Conservation (phyloP, 2,797 vertebrate species). For the Rallus crepitans region DNA sequence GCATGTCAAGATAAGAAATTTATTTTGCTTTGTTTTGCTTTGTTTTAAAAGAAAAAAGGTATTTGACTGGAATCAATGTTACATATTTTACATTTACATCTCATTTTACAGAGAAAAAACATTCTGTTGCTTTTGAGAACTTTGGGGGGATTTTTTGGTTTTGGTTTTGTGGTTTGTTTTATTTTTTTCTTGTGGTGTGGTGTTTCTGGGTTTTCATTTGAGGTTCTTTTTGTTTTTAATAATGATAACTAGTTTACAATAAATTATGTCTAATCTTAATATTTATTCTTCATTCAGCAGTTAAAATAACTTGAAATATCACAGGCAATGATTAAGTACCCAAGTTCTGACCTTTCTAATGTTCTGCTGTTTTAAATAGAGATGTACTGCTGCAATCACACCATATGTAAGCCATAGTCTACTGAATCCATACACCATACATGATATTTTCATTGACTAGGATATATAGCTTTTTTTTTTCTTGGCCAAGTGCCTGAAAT, state of each 20-base stretch:
- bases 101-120: not conserved
- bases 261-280: not conserved
- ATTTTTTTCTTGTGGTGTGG: rapidly evolving
- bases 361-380: not conserved
- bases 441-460: not conserved
- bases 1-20: not conserved
- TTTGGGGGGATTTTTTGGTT: not conserved
- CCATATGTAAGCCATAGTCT: not conserved
- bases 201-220: not conserved
- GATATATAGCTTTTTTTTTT: not conserved
- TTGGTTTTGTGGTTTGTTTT: too few relatives aligned
- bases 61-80: not conserved
- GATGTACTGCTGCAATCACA: not conserved
- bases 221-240: not conserved
- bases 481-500: not conserved
- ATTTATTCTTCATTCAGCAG: not conserved
- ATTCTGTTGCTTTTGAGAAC: not conserved
- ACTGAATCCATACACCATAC: not conserved
- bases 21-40: not conserved
- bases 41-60: not conserved
- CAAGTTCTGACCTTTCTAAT: not conserved
- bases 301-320: not conserved
- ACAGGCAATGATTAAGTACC: not conserved
- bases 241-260: not conserved
- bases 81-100: not conserved